Evolutionary conservation across 53 echinoderm and acorn worm species (phyloP).

Genomic region (Stichopus horrens): DNA sequence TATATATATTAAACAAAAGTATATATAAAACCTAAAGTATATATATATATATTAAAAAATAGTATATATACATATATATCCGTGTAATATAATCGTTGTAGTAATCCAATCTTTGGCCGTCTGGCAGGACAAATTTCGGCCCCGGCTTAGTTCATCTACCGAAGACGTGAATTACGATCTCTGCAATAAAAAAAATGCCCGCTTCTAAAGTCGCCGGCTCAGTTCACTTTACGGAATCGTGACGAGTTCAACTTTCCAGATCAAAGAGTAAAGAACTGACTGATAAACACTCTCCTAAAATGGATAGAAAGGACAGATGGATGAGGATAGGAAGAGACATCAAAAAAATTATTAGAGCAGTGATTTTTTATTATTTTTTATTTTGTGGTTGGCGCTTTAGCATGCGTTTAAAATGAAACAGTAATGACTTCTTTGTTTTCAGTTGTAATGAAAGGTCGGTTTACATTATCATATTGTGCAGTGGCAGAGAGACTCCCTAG

Average conservation of each 20-base stretch:
- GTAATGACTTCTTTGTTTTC: slow-evolving; percentile 34
- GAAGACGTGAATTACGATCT: neutral
- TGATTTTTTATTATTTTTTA: neutral
- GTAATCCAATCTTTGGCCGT: neutral
- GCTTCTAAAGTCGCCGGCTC: neutral
- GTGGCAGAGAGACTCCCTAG: too few species aligned
- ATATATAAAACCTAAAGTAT: too few species aligned
- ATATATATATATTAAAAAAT: too few species aligned
- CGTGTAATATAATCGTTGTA: too few species aligned
- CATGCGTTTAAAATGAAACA: slow-evolving; percentile 31
- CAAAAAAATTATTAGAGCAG: neutral
- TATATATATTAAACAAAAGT: too few species aligned
- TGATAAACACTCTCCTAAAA: neutral
- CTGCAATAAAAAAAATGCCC: too few species aligned
- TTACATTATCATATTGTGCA: too few species aligned
- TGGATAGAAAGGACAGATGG: too few species aligned
- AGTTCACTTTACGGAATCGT: neutral
- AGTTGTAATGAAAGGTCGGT: slow-evolving; percentile 4
- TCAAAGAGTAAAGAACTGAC: neutral
- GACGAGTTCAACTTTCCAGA: slow-evolving; percentile 11
- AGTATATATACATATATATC: too few species aligned
- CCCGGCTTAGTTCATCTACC: neutral
- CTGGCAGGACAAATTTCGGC: neutral
- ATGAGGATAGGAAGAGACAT: too few species aligned
- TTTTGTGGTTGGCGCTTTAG: neutral